Evolutionary conservation across 2,888 invertebrate genomes (phyloP), one percentile per base, ranked within the genome.

Genomic region (Morpho achilles): DNA sequence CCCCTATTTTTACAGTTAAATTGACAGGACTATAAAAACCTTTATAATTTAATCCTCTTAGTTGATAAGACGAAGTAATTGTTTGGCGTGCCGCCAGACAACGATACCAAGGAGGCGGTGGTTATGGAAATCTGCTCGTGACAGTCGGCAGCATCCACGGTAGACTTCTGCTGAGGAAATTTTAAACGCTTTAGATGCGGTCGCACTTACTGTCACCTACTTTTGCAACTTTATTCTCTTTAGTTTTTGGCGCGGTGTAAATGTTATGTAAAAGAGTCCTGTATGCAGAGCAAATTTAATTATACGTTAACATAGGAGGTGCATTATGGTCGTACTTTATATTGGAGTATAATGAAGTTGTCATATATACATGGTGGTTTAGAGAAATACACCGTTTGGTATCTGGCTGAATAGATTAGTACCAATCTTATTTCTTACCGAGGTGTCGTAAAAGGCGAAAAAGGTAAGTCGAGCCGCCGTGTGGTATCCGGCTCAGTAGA

Each of bases 31-130:
- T 5, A 5, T 16, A 39, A 40, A 7, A 50, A 40, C 39, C 8
- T 9, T 4, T 50, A 40, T 40, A 74, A 75, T 78, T 78, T 76
- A 81, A 77, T 71, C 79, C 67, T 78, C 74, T 72, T 0, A 32
- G 32, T 32, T 84, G 84, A 85, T 78, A 82, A 82, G 80, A 75
- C 80, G 80, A 79, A 84, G 86, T 84, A 84, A 86, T 86, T 82
- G 84, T 84, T 80, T 87, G 87, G 87, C 84, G 66, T 45, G 32
- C 55, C 59, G 86, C 87, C 87, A 87, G 58, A 66, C 60, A 65
- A 65, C 59, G 55, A 51, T 50, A 50, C 56, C 56, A 59, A 51
- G 54, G 53, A 56, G 56, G 61, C 63, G 66, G 53, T 60, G 56
- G 62, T 55, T 70, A 75, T 76, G 75, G 74, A 76, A 77, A 77